These are phyloP conservation scores for Drosophila melanogaster DNA, from an alignment of 1,140 invertebrate genomes.

Conservation along the genomic window DNA sequence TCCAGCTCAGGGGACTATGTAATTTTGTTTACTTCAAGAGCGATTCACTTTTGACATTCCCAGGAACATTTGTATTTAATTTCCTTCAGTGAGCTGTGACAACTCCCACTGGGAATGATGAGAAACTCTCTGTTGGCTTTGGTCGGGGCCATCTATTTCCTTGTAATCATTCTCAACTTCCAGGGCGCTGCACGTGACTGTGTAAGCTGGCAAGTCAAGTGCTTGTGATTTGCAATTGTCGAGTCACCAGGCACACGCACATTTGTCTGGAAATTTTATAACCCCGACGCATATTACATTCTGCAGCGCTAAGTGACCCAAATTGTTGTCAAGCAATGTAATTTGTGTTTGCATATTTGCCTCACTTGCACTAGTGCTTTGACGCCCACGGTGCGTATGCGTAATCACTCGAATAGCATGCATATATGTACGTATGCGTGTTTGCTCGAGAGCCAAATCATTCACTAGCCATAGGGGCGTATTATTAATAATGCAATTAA, in stretches of 20 bases:
- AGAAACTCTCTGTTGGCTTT: constrained; percentile 10
- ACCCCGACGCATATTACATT: constrained; percentile 66
- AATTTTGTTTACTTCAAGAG: not conserved
- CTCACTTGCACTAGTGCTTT: constrained; percentile 19
- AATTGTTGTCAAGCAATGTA: constrained; percentile 59
- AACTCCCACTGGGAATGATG: constrained; percentile 10
- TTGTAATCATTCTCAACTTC: constrained; percentile 52
- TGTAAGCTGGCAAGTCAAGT: constrained; percentile 46
- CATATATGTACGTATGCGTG: not conserved
- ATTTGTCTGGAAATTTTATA: constrained; percentile 75
- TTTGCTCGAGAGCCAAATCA: constrained; percentile 43
- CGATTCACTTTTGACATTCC: not conserved
- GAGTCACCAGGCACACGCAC: constrained; percentile 37
- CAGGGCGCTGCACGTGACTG: constrained; percentile 23
- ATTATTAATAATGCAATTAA: constrained; percentile 78
- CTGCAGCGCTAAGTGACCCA: constrained; percentile 72
- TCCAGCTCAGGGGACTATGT: no score
- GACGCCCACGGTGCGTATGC: constrained; percentile 62
- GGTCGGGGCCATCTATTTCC: constrained; percentile 27
- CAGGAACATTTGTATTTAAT: not conserved
- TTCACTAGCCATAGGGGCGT: constrained; percentile 37
- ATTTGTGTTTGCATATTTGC: constrained; percentile 33
- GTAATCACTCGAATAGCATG: constrained; percentile 28
- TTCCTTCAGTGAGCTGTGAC: constrained; percentile 20
- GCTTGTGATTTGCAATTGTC: constrained; percentile 67